A percentile compares a stretch with the other conserved stretches of the same genome.
phyloP scores from a whole-genome alignment of 2,888 invertebrate genomes.

The Diarsia rubi region DNA sequence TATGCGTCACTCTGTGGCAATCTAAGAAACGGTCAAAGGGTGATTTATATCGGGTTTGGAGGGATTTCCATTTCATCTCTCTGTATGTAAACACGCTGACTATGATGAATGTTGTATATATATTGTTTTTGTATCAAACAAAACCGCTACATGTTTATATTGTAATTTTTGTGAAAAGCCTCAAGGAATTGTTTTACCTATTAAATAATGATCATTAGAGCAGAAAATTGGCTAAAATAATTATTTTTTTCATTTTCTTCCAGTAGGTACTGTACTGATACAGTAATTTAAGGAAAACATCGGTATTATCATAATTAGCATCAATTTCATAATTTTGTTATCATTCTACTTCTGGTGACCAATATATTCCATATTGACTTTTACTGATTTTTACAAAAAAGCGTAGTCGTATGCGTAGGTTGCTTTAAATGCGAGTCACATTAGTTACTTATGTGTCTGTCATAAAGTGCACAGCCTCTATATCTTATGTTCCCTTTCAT shows the following conservation, averaged over 20 bases:
- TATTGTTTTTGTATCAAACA: constrained; percentile 17
- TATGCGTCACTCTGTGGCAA: constrained; percentile 4
- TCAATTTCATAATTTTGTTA: background rate
- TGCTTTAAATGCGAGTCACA: constrained; percentile 29
- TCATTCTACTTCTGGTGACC: background rate
- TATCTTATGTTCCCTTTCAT: background rate
- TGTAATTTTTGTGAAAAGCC: background rate
- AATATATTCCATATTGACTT: background rate
- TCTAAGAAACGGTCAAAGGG: constrained; percentile 37
- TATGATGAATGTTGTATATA: constrained; percentile 21
- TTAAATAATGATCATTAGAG: background rate
- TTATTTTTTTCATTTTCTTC: background rate
- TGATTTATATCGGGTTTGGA: constrained; percentile 34
- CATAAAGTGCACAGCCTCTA: background rate
- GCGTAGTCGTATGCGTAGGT: constrained; percentile 23
- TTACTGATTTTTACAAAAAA: constrained; percentile 12
- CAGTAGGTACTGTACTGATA: background rate
- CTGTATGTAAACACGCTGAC: constrained; percentile 7
- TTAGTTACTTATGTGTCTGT: background rate
- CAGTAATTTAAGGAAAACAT: background rate
- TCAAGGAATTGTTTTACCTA: background rate
- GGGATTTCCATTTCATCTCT: constrained; percentile 31
- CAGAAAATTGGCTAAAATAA: background rate
- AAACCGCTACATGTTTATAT: background rate
- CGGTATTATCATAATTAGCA: background rate